Conservation (phyloP, 2,797 vertebrate genomes). For the Argya squamiceps region DNA sequence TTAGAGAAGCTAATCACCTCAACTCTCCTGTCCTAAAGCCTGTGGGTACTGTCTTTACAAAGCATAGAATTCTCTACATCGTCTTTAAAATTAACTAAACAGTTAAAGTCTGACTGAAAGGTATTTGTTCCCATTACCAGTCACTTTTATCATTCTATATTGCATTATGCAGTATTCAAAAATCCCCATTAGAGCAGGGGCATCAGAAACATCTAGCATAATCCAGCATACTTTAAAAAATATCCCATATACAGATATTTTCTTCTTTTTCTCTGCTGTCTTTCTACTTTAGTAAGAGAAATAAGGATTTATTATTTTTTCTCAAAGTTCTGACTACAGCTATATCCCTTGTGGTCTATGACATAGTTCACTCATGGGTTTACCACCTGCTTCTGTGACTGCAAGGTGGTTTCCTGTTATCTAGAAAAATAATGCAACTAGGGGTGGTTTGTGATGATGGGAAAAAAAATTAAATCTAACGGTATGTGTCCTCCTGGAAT, state of each 20-base stretch:
- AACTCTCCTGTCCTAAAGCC: background rate
- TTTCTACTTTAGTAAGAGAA: background rate
- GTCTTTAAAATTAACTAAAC: background rate
- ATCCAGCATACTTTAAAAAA: background rate
- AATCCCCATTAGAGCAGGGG: accelerated
- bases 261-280: background rate
- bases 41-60: background rate
- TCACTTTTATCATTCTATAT: background rate
- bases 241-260: background rate
- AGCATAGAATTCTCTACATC: background rate
- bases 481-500: background rate
- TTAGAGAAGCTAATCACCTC: background rate
- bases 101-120: background rate
- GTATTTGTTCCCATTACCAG: background rate
- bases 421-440: background rate
- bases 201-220: background rate
- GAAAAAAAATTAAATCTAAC: background rate
- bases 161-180: background rate
- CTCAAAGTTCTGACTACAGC: background rate
- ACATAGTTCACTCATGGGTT: background rate
- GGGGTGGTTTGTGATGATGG: background rate
- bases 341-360: background rate
- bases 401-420: background rate
- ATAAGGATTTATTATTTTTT: background rate
- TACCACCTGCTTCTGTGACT: background rate